Evolutionary conservation across 2,888 invertebrate species (phyloP), one percentile per base, ranked within the genome.

Genomic region (Lasius platythorax): DNA sequence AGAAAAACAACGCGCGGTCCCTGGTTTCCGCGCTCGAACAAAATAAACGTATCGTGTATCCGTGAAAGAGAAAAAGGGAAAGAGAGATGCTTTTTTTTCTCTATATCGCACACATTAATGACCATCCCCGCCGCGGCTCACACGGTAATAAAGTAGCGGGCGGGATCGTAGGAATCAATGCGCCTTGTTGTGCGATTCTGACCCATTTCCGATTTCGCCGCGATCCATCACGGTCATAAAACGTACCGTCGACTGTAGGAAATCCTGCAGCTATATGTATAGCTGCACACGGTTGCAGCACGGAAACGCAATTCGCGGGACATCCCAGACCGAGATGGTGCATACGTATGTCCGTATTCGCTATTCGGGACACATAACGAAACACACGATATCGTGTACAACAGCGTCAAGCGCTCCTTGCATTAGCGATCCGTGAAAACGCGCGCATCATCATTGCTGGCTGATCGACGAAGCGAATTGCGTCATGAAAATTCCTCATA

Each of bases 141-240:
- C 56, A 81, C 56, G 70, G 58, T 85, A 85, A 87, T 90, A 90
- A 90, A 89, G 76, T 89, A 87, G 83, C 87, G 84, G 83, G 86
- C 46, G 84, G 15, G 79, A 90, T 86, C 85, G 75, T 74, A 81
- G 74, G 33, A 86, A 90, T 90, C 86, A 81, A 87, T 85, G 86
- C 82, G 43, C 61, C 78, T 67, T 74, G 73, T 68, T 50, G 79
- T 68, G 84, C 64, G 81, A 70, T 81, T 85, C 67, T 84, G 86
- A 90, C 84, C 88, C 85, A 86, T 87, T 90, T 90, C 86, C 90
- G 83, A 63, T 63, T 28, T 37, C 18, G 12, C n/a, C 70, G 37
- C 64, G 74, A 73, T 8, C 70, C 82, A 50, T 74, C 74, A 23
- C 18, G 73, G 18, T 67, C 86, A 79, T 87, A 74, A 89, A 89